Evolutionary conservation across 2,888 invertebrate genomes (phyloP).

Genomic region (Cantharis nigra): DNA sequence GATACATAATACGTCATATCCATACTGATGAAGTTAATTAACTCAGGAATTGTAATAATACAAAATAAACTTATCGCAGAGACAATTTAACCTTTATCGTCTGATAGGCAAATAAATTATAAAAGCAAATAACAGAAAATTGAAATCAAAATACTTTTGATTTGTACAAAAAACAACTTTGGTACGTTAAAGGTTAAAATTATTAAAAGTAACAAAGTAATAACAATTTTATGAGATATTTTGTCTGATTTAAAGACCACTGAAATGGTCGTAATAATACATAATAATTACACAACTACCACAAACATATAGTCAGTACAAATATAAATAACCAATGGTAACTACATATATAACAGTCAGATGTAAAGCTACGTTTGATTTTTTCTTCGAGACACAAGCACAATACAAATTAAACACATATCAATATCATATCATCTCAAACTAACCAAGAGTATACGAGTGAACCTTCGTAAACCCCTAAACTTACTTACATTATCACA

Average conservation of each 20-base stretch:
- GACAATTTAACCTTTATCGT: neutral
- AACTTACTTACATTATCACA: slow-evolving; percentile 35
- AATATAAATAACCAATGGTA: slow-evolving; percentile 38
- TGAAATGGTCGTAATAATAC: neutral
- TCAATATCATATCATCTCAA: slow-evolving; percentile 22
- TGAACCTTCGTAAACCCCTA: slow-evolving; percentile 8
- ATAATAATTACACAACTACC: slow-evolving; percentile 12
- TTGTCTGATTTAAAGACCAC: neutral
- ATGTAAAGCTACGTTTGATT: slow-evolving; percentile 28
- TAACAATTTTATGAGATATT: neutral
- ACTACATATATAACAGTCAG: slow-evolving; percentile 39
- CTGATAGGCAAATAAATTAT: neutral
- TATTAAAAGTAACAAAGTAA: neutral
- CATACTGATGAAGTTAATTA: neutral
- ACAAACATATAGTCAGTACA: slow-evolving; percentile 38
- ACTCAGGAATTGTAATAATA: neutral
- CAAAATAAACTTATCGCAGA: neutral
- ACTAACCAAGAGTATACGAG: slow-evolving; percentile 13
- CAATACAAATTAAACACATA: slow-evolving; percentile 9
- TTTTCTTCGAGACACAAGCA: slow-evolving; percentile 24
- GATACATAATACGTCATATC: neutral
- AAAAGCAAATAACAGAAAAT: neutral
- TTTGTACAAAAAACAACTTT: neutral
- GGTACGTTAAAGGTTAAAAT: neutral
- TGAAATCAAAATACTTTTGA: neutral